Conservation (phyloP, 2,113 vertebrate species). For the Anolis carolinensis region DNA sequence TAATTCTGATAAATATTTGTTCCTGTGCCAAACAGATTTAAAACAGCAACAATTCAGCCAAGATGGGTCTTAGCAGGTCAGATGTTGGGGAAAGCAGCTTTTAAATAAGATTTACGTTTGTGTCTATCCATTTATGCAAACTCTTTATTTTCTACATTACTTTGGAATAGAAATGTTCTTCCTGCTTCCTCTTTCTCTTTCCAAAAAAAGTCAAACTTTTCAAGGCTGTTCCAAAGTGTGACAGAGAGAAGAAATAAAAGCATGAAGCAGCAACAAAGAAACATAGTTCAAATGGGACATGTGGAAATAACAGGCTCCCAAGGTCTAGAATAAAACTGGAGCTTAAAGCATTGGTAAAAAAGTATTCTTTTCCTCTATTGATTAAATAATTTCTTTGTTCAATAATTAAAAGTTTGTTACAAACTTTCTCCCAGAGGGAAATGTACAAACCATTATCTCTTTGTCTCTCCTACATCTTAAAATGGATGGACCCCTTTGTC, state of each 20-base stretch:
- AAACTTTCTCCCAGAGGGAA: conserved; percentile 21
- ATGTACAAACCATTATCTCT: conserved; percentile 28
- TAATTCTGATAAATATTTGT: background rate
- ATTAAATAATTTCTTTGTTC: conserved; percentile 41
- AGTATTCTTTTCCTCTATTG: conserved; percentile 8
- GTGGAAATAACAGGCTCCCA: conserved; percentile 36
- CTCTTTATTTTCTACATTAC: conserved; percentile 1
- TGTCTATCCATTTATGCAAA: conserved; percentile 14
- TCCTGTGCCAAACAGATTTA: conserved; percentile 10
- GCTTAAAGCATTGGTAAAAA: conserved; percentile 12
- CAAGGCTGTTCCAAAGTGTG: background rate
- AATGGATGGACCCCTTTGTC: conserved; percentile 30
- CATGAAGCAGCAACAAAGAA: conserved; percentile 22
- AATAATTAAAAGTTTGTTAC: conserved; percentile 54
- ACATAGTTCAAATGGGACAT: conserved; percentile 16
- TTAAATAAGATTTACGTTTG: too few relatives aligned
- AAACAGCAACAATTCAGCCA: conserved; percentile 13
- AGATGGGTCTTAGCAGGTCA: too few relatives aligned
- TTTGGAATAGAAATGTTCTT: background rate
- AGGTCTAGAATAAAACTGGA: conserved; percentile 31
- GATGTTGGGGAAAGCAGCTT: too few relatives aligned
- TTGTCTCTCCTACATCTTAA: conserved; percentile 25
- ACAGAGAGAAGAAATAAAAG: background rate
- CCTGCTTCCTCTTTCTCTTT: background rate
- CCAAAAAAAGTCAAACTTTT: background rate